Conservation (phyloP, 2,113 vertebrate species). For the Pelecanus crispus region DNA sequence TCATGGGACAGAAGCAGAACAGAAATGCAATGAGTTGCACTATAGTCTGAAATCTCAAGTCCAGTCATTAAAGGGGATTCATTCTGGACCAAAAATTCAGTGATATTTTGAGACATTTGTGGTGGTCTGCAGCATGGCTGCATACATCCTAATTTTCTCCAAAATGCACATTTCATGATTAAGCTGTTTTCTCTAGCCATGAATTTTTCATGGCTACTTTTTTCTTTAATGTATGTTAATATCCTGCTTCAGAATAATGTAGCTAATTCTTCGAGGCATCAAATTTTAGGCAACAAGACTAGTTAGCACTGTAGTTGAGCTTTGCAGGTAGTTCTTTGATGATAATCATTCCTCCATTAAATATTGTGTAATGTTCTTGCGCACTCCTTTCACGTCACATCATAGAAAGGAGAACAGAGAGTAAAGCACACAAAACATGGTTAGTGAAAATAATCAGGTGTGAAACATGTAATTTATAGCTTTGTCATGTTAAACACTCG, state of each 20-base stretch:
- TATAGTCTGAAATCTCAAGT: not conserved
- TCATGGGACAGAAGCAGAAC: not conserved
- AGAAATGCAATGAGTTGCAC: not conserved
- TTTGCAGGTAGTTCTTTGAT: not conserved
- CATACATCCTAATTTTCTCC: not conserved
- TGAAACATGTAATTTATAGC: not conserved
- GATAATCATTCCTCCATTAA: not conserved
- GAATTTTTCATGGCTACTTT: not conserved
- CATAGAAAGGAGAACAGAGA: not conserved
- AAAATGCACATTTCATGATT: not conserved
- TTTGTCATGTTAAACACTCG: not conserved
- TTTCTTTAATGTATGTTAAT: not conserved
- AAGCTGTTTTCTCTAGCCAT: not conserved
- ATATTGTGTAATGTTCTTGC: not conserved
- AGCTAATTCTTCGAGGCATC: not conserved
- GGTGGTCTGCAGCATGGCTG: not conserved
- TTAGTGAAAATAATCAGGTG: not conserved
- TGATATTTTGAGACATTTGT: not conserved
- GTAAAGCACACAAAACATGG: accelerated
- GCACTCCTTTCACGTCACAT: not conserved
- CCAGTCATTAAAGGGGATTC: not conserved
- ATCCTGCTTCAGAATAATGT: not conserved
- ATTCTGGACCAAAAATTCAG: not conserved
- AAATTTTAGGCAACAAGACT: not conserved
- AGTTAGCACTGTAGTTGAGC: not conserved